Percentiles rank a stretch among this genome's conserved stretches.
phyloP scores from a whole-genome alignment of 2,888 invertebrate species.

The Amiota mariae region DNA sequence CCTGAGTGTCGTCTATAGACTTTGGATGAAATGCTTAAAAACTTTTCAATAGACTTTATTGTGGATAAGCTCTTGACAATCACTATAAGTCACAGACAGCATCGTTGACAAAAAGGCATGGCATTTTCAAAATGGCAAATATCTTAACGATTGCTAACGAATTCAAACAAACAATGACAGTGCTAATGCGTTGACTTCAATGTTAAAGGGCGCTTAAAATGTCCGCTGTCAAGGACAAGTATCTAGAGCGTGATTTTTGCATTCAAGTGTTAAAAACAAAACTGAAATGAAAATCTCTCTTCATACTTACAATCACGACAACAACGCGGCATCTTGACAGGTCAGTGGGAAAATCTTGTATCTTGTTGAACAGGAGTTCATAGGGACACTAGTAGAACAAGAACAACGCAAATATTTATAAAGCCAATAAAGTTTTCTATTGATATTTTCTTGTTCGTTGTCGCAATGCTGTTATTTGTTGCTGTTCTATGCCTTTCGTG shows the following conservation, averaged over 20 bases:
- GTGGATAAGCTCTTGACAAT: too few species aligned
- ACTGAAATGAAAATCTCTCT: neutral
- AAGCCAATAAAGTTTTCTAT: slow-evolving; percentile 62
- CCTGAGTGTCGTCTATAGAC: neutral
- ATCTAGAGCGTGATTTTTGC: neutral
- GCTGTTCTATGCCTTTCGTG: neutral
- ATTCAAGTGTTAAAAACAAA: slow-evolving; percentile 6
- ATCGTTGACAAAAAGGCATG: too few species aligned
- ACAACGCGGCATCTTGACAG: too few species aligned
- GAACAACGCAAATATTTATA: slow-evolving; percentile 54
- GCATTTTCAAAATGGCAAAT: too few species aligned
- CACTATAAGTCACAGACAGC: too few species aligned
- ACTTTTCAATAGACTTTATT: too few species aligned
- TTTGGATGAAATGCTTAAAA: too few species aligned
- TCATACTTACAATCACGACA: neutral
- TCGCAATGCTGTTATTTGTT: neutral
- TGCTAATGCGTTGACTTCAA: neutral
- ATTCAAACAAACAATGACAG: neutral
- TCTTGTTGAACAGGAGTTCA: too few species aligned
- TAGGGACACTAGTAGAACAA: neutral
- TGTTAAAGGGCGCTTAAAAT: slow-evolving; percentile 6
- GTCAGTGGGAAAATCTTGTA: too few species aligned
- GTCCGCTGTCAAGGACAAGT: slow-evolving; percentile 25
- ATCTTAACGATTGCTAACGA: too few species aligned
- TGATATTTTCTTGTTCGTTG: slow-evolving; percentile 48